A percentile compares a stretch with the other conserved stretches of the same genome.
phyloP scores from a whole-genome alignment of 37 sponge, comb jelly and placozoan genomes.

The Halichondria panicea region DNA sequence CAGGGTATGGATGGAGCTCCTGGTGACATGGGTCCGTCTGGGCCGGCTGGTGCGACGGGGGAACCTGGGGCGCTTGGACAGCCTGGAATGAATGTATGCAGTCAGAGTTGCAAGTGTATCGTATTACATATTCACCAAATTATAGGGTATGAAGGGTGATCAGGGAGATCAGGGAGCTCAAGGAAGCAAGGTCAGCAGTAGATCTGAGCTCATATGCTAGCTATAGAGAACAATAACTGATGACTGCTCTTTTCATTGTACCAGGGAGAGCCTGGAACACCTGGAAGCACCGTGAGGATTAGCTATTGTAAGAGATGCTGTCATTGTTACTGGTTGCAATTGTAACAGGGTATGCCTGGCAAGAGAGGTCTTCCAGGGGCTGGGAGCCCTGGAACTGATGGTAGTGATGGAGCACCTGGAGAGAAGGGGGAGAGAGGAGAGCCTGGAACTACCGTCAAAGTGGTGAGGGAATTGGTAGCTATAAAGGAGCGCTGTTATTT shows the following conservation, averaged over 20 bases:
- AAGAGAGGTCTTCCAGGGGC: conserved; percentile 8
- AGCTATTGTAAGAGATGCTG: neutral
- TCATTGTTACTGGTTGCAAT: neutral
- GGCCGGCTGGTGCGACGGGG: neutral
- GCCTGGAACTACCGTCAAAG: conserved; percentile 23
- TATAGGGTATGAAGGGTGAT: too few relatives aligned
- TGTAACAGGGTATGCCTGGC: conserved; percentile 21
- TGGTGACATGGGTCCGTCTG: neutral
- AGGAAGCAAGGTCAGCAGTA: too few relatives aligned
- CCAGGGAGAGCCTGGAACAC: conserved; percentile 16
- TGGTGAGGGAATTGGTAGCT: conserved; percentile 9
- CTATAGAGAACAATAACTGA: too few relatives aligned
- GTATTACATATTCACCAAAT: too few relatives aligned
- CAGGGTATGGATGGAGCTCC: neutral
- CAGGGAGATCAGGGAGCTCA: too few relatives aligned
- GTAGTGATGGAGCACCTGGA: conserved; percentile 14
- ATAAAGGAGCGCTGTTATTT: neutral
- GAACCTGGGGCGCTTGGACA: too few relatives aligned
- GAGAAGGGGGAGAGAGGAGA: conserved; percentile 27
- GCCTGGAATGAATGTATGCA: neutral
- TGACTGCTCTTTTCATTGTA: neutral
- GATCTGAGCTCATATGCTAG: too few relatives aligned
- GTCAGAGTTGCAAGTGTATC: too few relatives aligned
- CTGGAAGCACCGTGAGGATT: conserved; percentile 17
- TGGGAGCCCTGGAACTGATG: neutral